Percentiles rank a stretch among this genome's conserved stretches.
Conservation (phyloP, 1,140 invertebrate genomes). For the Glomeris maerens region DNA sequence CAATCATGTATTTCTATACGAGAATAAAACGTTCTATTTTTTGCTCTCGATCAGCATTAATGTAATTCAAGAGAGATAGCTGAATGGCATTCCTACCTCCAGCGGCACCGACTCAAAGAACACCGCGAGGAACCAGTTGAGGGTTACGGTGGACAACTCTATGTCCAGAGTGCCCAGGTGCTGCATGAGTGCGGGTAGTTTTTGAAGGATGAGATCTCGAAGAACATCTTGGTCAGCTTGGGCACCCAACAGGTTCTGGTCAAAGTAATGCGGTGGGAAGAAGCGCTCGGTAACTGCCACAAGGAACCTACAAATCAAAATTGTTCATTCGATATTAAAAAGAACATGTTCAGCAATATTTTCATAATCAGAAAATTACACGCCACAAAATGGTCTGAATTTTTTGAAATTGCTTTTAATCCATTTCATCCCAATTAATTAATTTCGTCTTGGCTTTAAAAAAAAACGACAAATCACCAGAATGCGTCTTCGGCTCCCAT, state of each 20-base stretch:
- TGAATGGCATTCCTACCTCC: conserved; percentile 32
- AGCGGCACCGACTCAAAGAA: conserved; percentile 41
- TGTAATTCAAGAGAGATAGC: too few relatives aligned
- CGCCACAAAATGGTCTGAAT: too few relatives aligned
- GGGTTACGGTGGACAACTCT: conserved; percentile 37
- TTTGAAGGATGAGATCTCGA: conserved; percentile 33
- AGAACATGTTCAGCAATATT: too few relatives aligned
- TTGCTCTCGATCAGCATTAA: too few relatives aligned
- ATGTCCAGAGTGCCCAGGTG: conserved; percentile 37
- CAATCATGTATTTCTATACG: too few relatives aligned
- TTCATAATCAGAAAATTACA: too few relatives aligned
- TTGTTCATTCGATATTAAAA: too few relatives aligned
- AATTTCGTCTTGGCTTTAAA: too few relatives aligned
- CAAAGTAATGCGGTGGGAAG: conserved; percentile 36
- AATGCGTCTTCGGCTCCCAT: conserved; percentile 38
- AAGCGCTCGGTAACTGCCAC: conserved; percentile 38
- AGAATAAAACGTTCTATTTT: too few relatives aligned
- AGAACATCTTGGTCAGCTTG: conserved; percentile 38
- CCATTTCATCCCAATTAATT: too few relatives aligned
- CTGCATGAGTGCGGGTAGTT: conserved; percentile 30
- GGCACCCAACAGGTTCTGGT: conserved; percentile 36
- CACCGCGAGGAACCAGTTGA: conserved; percentile 41
- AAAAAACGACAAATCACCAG: too few relatives aligned
- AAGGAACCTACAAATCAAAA: conserved; percentile 25
- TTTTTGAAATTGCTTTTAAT: too few relatives aligned